Percentiles rank a stretch among this genome's conserved stretches.
Evolutionary conservation across 1,140 invertebrate genomes (phyloP).

Genomic region (Pollicipes pollicipes): DNA sequence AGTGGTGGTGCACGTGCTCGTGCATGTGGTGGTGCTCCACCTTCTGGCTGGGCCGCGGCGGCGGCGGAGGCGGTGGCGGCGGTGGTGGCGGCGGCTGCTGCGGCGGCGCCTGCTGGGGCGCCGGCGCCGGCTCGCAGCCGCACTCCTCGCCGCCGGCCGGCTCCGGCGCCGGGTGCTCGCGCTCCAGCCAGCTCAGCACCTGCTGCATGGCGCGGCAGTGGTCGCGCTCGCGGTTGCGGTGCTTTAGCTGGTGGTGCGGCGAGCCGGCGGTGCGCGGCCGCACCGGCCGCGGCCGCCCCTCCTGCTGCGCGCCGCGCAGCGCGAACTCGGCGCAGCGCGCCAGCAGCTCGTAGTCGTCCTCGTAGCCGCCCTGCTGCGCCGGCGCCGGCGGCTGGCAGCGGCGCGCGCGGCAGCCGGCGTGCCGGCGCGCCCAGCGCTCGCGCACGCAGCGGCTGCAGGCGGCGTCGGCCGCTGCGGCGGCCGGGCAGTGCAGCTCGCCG

Average conservation of each 20-base stretch:
- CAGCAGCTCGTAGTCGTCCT: slow-evolving; percentile 20
- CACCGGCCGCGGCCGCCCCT: slow-evolving; percentile 16
- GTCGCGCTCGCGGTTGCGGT: slow-evolving; percentile 44
- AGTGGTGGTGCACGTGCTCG: slow-evolving; percentile 65
- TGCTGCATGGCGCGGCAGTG: slow-evolving; percentile 49
- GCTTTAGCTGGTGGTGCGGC: slow-evolving; percentile 40
- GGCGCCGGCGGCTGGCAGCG: slow-evolving; percentile 15
- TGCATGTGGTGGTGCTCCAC: slow-evolving; percentile 50
- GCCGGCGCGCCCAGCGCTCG: slow-evolving; percentile 6
- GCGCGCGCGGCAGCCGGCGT: slow-evolving; percentile 13
- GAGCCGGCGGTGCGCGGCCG: slow-evolving; percentile 18
- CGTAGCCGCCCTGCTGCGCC: slow-evolving; percentile 20
- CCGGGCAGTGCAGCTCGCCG: slow-evolving; percentile 2
- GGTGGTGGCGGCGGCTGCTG: slow-evolving; percentile 16
- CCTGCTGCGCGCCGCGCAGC: slow-evolving; percentile 13
- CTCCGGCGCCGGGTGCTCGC: slow-evolving; percentile 10
- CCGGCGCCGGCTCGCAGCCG: slow-evolving; percentile 7
- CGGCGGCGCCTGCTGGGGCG: slow-evolving; percentile 16
- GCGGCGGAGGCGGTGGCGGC: slow-evolving; percentile 9
- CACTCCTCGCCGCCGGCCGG: slow-evolving; percentile 18
- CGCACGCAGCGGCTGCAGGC: slow-evolving; percentile 10
- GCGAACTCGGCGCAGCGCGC: slow-evolving; percentile 20
- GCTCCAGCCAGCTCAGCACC: slow-evolving; percentile 31
- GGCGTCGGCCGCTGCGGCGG: slow-evolving; percentile 11
- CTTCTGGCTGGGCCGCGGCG: slow-evolving; percentile 14